phyloP scores from a whole-genome alignment of 2,113 vertebrate genomes.

The Oreochromis aureus region DNA sequence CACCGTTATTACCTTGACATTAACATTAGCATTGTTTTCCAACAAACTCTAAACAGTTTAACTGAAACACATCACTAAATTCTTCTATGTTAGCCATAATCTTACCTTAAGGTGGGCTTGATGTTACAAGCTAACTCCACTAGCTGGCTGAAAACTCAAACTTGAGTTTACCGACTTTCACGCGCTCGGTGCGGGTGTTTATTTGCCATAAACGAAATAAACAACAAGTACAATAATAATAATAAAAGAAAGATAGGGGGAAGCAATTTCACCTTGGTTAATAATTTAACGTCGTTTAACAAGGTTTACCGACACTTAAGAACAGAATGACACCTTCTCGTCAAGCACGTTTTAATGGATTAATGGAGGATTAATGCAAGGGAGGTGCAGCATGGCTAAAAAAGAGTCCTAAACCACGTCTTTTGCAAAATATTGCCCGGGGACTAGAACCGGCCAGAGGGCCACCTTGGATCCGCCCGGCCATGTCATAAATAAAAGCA shows the following conservation, averaged over 20 bases:
- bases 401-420: neutral
- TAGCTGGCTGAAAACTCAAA: neutral
- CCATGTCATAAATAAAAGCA: neutral
- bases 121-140: neutral
- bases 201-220: neutral
- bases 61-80: neutral
- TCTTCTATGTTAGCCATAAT: neutral
- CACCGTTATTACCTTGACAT: neutral
- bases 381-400: neutral
- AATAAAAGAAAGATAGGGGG: neutral
- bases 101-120: neutral
- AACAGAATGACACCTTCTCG: neutral
- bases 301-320: neutral
- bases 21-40: neutral
- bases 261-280: neutral
- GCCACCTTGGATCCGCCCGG: neutral
- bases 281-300: neutral
- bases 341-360: neutral
- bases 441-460: neutral
- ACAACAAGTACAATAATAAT: neutral
- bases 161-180: neutral
- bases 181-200: neutral
- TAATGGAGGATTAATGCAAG: neutral
- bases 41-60: neutral
- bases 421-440: neutral